Percentiles rank a stretch among this genome's conserved stretches.
phyloP scores from a whole-genome alignment of 1,140 invertebrate genomes.

The Caligus rogercresseyi region DNA sequence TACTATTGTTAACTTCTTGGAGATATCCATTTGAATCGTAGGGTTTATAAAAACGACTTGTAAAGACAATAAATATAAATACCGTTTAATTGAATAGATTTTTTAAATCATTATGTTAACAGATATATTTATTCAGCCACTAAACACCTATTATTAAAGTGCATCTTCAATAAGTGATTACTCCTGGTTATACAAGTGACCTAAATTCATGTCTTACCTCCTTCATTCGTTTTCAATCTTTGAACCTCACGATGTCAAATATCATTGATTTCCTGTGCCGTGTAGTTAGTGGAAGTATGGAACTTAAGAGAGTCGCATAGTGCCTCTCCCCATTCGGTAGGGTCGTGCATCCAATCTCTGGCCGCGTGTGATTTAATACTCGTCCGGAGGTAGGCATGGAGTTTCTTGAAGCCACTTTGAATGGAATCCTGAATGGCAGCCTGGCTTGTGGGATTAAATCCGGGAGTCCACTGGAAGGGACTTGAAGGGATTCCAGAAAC shows the following conservation, averaged over 20 bases:
- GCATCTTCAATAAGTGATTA: no score
- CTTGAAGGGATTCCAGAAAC: slow-evolving; percentile 11
- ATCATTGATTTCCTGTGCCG: slow-evolving; percentile 30
- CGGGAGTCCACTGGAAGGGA: background rate
- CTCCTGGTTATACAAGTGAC: no score
- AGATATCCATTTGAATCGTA: no score
- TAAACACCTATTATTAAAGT: no score
- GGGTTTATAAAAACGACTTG: no score
- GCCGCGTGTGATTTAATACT: no score
- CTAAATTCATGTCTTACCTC: no score
- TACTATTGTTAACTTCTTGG: no score
- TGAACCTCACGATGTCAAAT: slow-evolving; percentile 30
- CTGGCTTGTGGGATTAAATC: background rate
- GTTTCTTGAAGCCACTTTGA: slow-evolving; percentile 12
- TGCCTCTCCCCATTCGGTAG: slow-evolving; percentile 24
- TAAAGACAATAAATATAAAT: no score
- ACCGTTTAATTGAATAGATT: no score
- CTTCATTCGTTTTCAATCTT: slow-evolving; percentile 30
- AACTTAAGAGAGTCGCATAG: slow-evolving; percentile 28
- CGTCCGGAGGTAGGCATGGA: slow-evolving; percentile 24
- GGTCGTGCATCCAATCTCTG: slow-evolving; percentile 28
- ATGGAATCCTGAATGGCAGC: background rate
- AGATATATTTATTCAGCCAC: no score
- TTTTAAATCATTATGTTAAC: no score
- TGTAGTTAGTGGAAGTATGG: slow-evolving; percentile 28